These are phyloP conservation scores for Cirrhinus molitorella DNA, from an alignment of 2,797 vertebrate species.

Conservation along the genomic window DNA sequence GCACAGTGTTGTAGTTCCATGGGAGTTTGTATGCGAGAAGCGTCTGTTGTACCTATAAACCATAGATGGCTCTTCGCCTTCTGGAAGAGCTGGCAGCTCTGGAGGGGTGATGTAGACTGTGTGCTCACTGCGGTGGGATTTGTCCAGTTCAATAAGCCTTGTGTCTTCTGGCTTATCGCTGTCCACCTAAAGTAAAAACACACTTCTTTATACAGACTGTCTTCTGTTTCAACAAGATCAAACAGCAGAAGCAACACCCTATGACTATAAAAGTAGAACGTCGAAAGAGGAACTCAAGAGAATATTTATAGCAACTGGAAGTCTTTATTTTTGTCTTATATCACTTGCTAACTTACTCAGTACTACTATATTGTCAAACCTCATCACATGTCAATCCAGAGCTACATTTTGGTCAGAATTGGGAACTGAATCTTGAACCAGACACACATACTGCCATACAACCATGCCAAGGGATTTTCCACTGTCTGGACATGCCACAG, in stretches of 20 bases:
- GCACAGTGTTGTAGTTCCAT: neutral
- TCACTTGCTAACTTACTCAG: neutral
- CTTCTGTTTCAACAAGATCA: neutral
- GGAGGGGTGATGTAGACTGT: slow-evolving; percentile 98
- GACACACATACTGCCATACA: slow-evolving; percentile 21
- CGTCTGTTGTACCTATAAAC: slow-evolving; percentile 86
- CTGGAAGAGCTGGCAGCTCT: slow-evolving; percentile 91
- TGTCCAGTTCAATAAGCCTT: slow-evolving; percentile 94
- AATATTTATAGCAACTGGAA: neutral
- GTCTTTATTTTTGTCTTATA: neutral
- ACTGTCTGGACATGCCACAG: slow-evolving; percentile 30
- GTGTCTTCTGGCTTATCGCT: slow-evolving; percentile 88
- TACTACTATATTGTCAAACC: neutral
- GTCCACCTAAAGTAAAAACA: slow-evolving; percentile 83
- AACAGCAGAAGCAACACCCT: neutral
- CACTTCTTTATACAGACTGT: slow-evolving; percentile 13
- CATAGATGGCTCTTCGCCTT: slow-evolving; percentile 92
- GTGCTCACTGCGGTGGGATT: slow-evolving; percentile 96
- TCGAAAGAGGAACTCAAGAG: neutral
- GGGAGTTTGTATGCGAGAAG: slow-evolving; percentile 3
- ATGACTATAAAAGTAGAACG: neutral
- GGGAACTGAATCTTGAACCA: slow-evolving; percentile 22
- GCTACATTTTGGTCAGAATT: neutral
- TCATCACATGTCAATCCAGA: neutral
- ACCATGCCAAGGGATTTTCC: slow-evolving; percentile 36